Conservation (phyloP, 2,113 vertebrate species). For the Cephalopterus ornatus region DNA sequence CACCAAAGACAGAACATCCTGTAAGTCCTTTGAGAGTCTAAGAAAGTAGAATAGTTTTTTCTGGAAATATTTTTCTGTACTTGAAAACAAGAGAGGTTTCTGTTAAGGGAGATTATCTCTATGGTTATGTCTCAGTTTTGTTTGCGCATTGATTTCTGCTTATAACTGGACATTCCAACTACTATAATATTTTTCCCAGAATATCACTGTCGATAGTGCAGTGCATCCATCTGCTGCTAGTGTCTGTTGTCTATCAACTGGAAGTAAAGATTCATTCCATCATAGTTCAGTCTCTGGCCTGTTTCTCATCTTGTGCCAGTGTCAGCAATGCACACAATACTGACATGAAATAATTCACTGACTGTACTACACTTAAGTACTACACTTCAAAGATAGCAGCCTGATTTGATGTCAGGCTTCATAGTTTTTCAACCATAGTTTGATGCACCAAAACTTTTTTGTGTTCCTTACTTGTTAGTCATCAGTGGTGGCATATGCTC, state of each 20-base stretch:
- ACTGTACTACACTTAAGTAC: not conserved
- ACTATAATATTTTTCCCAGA: not conserved
- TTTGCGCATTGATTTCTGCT: not conserved
- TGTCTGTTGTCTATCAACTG: not conserved
- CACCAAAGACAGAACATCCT: not conserved
- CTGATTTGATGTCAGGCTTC: not conserved
- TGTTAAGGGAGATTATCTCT: not conserved
- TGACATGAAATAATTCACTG: constrained; percentile 15
- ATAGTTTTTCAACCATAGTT: not conserved
- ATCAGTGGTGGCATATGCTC: not conserved
- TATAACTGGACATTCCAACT: not conserved
- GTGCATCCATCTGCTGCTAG: not conserved
- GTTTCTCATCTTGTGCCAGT: not conserved
- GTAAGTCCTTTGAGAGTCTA: not conserved
- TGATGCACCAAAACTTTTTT: not conserved
- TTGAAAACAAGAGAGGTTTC: not conserved
- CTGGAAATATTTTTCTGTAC: not conserved
- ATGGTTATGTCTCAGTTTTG: not conserved
- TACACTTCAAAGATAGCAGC: not conserved
- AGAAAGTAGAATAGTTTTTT: not conserved
- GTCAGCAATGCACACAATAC: not conserved
- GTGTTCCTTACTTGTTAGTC: constrained; percentile 8
- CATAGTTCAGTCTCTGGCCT: not conserved
- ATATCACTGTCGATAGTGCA: not conserved
- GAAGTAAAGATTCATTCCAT: not conserved